Conservation (phyloP, 2,113 vertebrate genomes). For the Hucho hucho region DNA sequence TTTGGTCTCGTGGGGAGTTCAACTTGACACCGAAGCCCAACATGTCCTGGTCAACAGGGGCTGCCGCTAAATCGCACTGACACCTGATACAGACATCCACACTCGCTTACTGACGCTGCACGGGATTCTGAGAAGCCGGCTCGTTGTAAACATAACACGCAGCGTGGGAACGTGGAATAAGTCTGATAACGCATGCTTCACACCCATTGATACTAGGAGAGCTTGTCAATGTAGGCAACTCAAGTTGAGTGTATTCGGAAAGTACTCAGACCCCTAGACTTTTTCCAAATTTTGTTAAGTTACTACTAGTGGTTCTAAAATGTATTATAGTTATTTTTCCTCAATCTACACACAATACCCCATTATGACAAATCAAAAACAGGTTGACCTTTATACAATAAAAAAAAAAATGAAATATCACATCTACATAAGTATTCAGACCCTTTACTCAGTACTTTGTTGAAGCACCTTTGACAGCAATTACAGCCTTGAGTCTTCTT, state of each 20-base stretch:
- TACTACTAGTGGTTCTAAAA: too few species aligned
- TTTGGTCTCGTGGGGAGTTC: constrained; percentile 29
- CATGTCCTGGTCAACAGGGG: constrained; percentile 47
- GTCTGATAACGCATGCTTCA: constrained; percentile 7
- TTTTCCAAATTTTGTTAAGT: too few species aligned
- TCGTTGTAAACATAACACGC: constrained; percentile 36
- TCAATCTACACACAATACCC: too few species aligned
- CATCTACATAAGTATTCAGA: too few species aligned
- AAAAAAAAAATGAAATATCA: too few species aligned
- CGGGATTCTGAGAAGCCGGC: constrained; percentile 42
- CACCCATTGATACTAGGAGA: neutral
- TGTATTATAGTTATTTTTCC: too few species aligned
- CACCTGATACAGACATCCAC: constrained; percentile 42
- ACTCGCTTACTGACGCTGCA: constrained; percentile 35
- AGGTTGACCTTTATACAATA: too few species aligned
- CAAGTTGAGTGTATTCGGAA: neutral
- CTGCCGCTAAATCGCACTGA: constrained; percentile 59
- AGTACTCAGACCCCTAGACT: too few species aligned
- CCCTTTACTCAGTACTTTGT: too few species aligned
- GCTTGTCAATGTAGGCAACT: neutral
- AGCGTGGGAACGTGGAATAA: constrained; percentile 8
- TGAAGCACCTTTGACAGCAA: too few species aligned
- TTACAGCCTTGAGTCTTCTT: too few species aligned
- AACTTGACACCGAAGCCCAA: constrained; percentile 51
- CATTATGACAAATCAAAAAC: too few species aligned